Evolutionary conservation across 2,888 invertebrate genomes (phyloP), one percentile per base, ranked within the genome.

Genomic region (Mactromeris polynyma): DNA sequence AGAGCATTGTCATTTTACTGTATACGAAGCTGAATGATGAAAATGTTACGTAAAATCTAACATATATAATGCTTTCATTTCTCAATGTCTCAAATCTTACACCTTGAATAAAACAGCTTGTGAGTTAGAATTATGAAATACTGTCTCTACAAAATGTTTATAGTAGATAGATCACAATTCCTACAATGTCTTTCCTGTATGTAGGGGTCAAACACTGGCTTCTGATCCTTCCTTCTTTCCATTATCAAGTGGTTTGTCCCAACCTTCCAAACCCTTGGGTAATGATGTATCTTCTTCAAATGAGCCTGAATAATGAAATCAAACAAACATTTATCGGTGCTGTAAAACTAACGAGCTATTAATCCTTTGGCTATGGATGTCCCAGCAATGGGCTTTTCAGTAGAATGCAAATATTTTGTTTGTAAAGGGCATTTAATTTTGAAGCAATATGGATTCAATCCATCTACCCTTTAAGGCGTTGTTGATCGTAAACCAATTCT

Each of bases 241-340:
- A 3, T 73, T 84, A 42, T 80, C 42, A 36, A 40, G 85, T 78
- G 83, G 89, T 54, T 85, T 96, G 96, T 99, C 99, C 99, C 99
- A 99, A 95, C 98, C 98, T 96, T 99, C 98, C 40, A 99, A 97
- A 85, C 99, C 99, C 97, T 99, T 98, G 0, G 99, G 99, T 94
- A 99, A 97, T 0, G 98, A 97, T 0, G 99, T 99, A 95, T 99
- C 98, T 97, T 99, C 99, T 93, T 99, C 99, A 95, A 99, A 98
- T 0, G 99, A 99, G 1, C 99, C 99, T 97, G 93, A 36, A 86
- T 81, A 38, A 3, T 21, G 26, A 80, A 26, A 17, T 26, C 26
- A 64, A 26, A 26, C 58, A 26, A 19, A 2, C 51, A 51, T 2
- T 51, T 1, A 9, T 51, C 14, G 51, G 11, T 51, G 51, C 51